Conservation (phyloP, 2,113 vertebrate species). For the Empidonax traillii region DNA sequence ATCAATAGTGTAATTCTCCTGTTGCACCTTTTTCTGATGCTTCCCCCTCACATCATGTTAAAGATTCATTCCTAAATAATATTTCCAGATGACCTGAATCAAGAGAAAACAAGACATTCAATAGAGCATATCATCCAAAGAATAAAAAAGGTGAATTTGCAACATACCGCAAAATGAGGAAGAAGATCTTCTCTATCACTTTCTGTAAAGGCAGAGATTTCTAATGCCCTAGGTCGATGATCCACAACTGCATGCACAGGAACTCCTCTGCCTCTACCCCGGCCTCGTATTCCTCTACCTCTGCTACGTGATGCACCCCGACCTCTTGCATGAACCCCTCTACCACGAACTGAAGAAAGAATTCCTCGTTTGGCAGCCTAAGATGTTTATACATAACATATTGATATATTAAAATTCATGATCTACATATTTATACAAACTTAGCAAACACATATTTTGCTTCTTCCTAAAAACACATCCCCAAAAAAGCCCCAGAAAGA, state of each 20-base stretch:
- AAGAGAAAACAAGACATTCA: background rate
- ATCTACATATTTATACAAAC: background rate
- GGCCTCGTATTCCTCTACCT: constrained; percentile 82
- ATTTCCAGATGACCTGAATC: background rate
- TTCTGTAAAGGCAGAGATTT: constrained; percentile 89
- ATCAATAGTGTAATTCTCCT: background rate
- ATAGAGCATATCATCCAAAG: fast-evolving
- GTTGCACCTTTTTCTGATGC: background rate
- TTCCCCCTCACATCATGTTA: background rate
- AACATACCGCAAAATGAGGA: constrained; percentile 96
- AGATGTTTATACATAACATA: background rate
- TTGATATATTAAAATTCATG: background rate
- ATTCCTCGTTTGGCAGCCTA: constrained; percentile 95
- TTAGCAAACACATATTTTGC: background rate
- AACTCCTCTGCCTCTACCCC: constrained; percentile 84
- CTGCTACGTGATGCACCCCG: constrained; percentile 83
- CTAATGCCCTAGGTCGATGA: constrained; percentile 89
- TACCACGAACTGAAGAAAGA: constrained; percentile 82
- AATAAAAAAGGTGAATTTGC: background rate
- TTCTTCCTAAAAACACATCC: background rate
- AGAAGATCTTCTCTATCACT: constrained; percentile 88
- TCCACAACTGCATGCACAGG: constrained; percentile 87
- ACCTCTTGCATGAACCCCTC: constrained; percentile 81
- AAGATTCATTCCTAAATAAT: background rate
- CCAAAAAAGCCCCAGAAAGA: background rate